Evolutionary conservation across 2,888 invertebrate species (phyloP), one percentile per base, ranked within the genome.

Genomic region (Antheraea assamensis): DNA sequence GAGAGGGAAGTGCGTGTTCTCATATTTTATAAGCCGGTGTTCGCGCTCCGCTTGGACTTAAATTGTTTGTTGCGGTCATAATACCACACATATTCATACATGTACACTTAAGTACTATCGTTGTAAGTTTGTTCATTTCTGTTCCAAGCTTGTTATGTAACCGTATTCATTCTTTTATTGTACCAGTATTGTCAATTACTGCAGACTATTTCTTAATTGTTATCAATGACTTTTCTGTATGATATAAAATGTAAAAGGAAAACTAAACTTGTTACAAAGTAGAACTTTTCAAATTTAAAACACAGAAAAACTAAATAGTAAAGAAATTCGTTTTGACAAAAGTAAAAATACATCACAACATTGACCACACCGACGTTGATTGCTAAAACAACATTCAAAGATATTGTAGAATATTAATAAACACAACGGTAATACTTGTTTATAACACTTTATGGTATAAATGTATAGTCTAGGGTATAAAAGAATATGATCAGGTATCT

Each of bases 61-160:
- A 88, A 90, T 88, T 90, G 88, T 88, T 90, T 88, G 86, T 84
- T 89, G 91, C 83, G 89, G 89, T 88, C 81, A 83, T 85, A 88
- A 88, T 89, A 89, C 85, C 83, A 80, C 86, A 86, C 84, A 84
- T 84, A 85, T 86, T 87, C 83, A 82, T 82, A 24, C 24, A 58
- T 24, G 5, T 10, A 58, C 24, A 58, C 24, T 58, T 24, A 21
- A 58, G 17, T 27, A 64, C 17, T 84, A 77, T 78, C 78, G 80
- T 77, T 80, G 84, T 82, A 86, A 86, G 87, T 88, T 87, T 83
- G 77, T 83, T 82, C 82, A 84, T 88, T 86, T 82, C 78, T 76
- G 80, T 81, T 83, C 81, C 82, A 24, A 58, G 58, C 13, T 58
- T 58, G 3, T 85, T 88, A 52, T 21, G 21, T 21, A 21, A 21